Evolutionary conservation across 2,797 vertebrate species (phyloP).

Genomic region (Coregonus sp.): DNA sequence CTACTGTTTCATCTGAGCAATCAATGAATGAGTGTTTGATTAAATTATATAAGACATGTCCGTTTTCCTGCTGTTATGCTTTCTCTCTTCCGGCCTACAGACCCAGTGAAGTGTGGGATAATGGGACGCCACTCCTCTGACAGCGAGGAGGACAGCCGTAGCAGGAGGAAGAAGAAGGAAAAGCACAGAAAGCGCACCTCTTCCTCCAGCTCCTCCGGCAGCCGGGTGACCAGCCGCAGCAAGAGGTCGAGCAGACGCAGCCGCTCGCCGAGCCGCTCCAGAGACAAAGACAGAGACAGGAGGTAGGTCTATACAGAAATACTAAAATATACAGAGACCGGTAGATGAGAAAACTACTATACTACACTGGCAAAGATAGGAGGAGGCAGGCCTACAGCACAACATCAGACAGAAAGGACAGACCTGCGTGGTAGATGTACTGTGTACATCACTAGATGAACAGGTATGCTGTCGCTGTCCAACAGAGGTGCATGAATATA

Average conservation of each 20-base stretch:
- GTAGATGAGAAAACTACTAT: background rate
- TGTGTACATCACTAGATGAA: background rate
- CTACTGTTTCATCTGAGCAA: background rate
- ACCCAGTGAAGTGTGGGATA: slow-evolving; percentile 26
- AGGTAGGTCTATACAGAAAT: slow-evolving; percentile 50
- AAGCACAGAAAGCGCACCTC: slow-evolving; percentile 82
- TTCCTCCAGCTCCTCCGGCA: slow-evolving; percentile 87
- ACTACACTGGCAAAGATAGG: background rate
- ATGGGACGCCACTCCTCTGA: slow-evolving; percentile 93
- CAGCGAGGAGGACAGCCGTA: slow-evolving; percentile 87
- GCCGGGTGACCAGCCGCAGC: slow-evolving; percentile 80
- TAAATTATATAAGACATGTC: background rate
- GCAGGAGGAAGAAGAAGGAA: slow-evolving; percentile 85
- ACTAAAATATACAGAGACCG: background rate
- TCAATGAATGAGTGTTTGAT: background rate
- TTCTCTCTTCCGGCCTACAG: background rate
- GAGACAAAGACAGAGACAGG: slow-evolving; percentile 68
- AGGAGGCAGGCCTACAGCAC: background rate
- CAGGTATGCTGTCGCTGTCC: background rate
- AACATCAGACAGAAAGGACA: background rate
- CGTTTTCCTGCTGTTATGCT: background rate
- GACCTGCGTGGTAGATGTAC: background rate
- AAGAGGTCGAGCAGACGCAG: slow-evolving; percentile 83
- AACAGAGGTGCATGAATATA: background rate
- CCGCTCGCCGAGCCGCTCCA: slow-evolving; percentile 77